Percentiles rank a stretch among this genome's conserved stretches.
phyloP scores from a whole-genome alignment of 2,888 invertebrate genomes.

The Acrobasis suavella region DNA sequence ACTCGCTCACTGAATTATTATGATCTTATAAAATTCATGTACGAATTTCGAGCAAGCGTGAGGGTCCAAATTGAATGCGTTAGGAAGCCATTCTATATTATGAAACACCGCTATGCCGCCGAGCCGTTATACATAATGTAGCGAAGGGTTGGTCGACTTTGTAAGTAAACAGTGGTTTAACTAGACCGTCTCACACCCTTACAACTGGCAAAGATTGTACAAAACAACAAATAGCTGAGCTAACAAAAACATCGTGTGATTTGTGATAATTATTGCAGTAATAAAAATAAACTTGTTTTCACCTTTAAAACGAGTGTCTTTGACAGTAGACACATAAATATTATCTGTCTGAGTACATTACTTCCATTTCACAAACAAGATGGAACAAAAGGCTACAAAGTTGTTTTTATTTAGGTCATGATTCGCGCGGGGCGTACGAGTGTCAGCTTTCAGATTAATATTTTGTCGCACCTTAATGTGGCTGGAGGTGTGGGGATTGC shows the following conservation, averaged over 20 bases:
- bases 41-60: conserved; percentile 36
- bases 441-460: conserved; percentile 64
- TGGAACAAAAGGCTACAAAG: conserved; percentile 61
- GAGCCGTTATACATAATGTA: conserved; percentile 35
- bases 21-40: conserved; percentile 38
- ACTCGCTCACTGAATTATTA: conserved; percentile 28
- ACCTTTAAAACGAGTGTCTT: conserved; percentile 22
- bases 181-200: conserved; percentile 26
- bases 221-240: conserved; percentile 8
- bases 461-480: conserved; percentile 42
- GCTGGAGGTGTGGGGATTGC: conserved; percentile 21
- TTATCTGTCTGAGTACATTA: conserved; percentile 24
- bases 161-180: conserved; percentile 36
- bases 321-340: conserved; percentile 22
- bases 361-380: conserved; percentile 50
- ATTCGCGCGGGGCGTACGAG: conserved; percentile 50
- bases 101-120: conserved; percentile 31
- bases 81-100: conserved; percentile 40
- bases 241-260: conserved; percentile 17
- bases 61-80: conserved; percentile 43
- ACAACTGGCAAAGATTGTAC: conserved; percentile 13
- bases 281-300: conserved; percentile 25
- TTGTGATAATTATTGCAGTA: conserved; percentile 22
- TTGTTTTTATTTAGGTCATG: conserved; percentile 63
- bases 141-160: conserved; percentile 34